Conservation (phyloP, 2,113 vertebrate genomes). For the Propithecus coquereli region DNA sequence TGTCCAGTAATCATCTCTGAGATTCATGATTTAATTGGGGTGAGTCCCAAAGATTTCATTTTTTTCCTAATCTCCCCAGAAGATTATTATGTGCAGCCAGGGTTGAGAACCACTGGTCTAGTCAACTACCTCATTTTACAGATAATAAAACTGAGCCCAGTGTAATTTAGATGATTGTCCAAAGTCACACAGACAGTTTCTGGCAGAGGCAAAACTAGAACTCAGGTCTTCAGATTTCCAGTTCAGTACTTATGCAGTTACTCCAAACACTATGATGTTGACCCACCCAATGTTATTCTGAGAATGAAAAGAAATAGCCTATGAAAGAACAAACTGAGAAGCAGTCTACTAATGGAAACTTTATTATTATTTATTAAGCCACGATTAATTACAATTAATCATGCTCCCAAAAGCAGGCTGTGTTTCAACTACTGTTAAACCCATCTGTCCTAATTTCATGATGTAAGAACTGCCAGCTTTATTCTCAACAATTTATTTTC, state of each 20-base stretch:
- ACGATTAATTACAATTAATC: not conserved
- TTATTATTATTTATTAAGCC: not conserved
- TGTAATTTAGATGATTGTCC: not conserved
- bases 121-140: not conserved
- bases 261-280: not conserved
- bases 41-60: not conserved
- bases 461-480: not conserved
- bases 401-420: not conserved
- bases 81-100: not conserved
- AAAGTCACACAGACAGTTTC: not conserved
- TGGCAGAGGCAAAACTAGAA: not conserved
- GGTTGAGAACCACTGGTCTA: not conserved
- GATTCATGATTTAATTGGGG: not conserved
- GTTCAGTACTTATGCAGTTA: not conserved
- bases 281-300: not conserved
- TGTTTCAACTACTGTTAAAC: not conserved
- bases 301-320: not conserved
- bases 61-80: not conserved
- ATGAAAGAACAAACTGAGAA: not conserved
- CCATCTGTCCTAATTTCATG: not conserved
- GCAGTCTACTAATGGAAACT: not conserved
- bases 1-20: not conserved
- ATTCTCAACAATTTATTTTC: slow-evolving; percentile 8
- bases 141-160: not conserved
- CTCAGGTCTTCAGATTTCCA: not conserved